Base-by-base conservation (phyloP, 2,797 vertebrate species). In the Etheostoma perlongum region DNA sequence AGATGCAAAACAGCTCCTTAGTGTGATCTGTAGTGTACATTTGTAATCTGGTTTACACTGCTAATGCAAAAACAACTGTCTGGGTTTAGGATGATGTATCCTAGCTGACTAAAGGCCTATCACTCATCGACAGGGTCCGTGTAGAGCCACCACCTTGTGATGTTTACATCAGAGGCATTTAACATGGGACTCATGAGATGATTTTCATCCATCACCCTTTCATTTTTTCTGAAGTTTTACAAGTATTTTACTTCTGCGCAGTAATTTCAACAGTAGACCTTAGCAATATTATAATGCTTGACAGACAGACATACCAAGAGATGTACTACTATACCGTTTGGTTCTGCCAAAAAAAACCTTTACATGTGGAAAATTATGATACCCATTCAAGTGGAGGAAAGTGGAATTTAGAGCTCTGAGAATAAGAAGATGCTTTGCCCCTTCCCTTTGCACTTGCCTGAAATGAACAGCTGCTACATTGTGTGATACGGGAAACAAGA, bases 41-140 rank as follows among this genome's bases (percentile, higher is more conserved):
- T 65, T 77, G 72, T 83, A 82, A 83, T 76, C 49, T 77, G 77
- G 74, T 78, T 83, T 73, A 77, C 48, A 77, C 44, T 70, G 36
- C 46, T 83, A 78, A 67, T 68, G 83, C 71, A 69, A 67, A 46
- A 78, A 40, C 53, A 42, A 67, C 54, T 60, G 52, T 70, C 80
- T 57, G 21, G 18, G 16, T 70, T 60, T 53, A 72, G 60, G 46
- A 58, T 65, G 74, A 85, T 80, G 51, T 57, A 79, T 74, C 55
- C 23, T 44, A 19, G 18, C 49, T 78, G 62, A 62, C 23, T 60
- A 52, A 63, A 57, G 49, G 52, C 64, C 60, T 55, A 81, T 67
- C 52, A 59, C 61, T 65, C 66, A 73, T 59, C 1, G 7, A 52
- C 65, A 62, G 42, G 33, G 49, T 55, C 48, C 69, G 53, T 57